phyloP scores from a whole-genome alignment of 37 sponge, comb jelly and placozoan species.

The Dysidea cf. avara region DNA sequence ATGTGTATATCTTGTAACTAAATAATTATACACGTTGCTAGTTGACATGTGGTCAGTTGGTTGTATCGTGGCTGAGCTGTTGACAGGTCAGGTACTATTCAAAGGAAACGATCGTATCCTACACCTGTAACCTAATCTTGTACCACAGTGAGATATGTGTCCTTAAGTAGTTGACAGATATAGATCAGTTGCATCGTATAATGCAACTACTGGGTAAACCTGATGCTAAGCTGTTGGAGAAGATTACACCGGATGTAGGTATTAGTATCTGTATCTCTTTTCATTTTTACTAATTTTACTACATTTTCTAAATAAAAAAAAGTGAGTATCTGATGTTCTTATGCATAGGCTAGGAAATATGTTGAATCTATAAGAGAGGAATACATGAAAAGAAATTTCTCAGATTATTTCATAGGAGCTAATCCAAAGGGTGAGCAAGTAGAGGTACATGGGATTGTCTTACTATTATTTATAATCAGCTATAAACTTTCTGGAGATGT shows the following conservation, averaged over 20 bases:
- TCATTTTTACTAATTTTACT: no score
- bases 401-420: constrained; percentile 69
- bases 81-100: constrained; percentile 89
- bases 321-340: no score
- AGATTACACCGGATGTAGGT: constrained; percentile 36
- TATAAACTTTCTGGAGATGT: constrained; percentile 71
- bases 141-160: no score
- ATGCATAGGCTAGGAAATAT: constrained; percentile 65
- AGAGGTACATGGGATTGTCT: no score
- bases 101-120: constrained; percentile 90
- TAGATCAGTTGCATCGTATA: constrained; percentile 89
- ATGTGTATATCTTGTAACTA: not conserved
- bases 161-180: constrained; percentile 49
- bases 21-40: no score
- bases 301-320: no score
- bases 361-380: constrained; percentile 61
- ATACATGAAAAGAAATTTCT: constrained; percentile 53
- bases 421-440: constrained; percentile 40
- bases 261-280: no score
- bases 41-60: constrained; percentile 99
- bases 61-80: constrained; percentile 98
- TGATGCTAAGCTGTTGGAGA: constrained; percentile 69
- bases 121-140: no score
- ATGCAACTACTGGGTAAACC: constrained; percentile 93
- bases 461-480: constrained; percentile 11